These are phyloP conservation scores for Ceriagrion tenellum DNA, from an alignment of 2,888 invertebrate species.

Conservation along the genomic window DNA sequence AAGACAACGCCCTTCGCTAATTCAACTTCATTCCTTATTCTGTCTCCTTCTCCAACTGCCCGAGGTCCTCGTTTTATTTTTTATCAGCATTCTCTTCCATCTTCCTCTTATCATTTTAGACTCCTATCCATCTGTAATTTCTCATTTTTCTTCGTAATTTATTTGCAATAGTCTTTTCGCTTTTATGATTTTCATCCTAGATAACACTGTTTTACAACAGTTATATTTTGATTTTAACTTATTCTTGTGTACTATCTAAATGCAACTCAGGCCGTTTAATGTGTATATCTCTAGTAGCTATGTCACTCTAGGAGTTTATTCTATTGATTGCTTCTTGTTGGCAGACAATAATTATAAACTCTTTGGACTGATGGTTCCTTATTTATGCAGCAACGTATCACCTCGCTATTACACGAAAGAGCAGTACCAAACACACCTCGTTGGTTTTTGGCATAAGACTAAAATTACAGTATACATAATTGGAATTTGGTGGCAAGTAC, in stretches of 20 bases:
- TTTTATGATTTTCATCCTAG: neutral
- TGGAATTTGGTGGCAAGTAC: no score
- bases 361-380: no score
- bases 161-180: neutral
- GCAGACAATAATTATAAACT: no score
- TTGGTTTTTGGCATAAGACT: no score
- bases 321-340: no score
- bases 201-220: neutral
- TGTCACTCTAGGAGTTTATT: no score
- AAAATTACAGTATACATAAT: no score
- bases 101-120: neutral
- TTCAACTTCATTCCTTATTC: slow-evolving; percentile 56
- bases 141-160: neutral
- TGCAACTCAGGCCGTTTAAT: neutral
- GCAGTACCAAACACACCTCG: no score
- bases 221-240: neutral
- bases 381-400: no score
- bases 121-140: neutral
- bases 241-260: no score
- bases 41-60: neutral
- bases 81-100: neutral
- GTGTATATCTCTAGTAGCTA: no score
- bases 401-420: no score
- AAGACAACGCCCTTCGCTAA: slow-evolving; percentile 59
- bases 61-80: neutral